Base-by-base conservation (phyloP, 92 coral and sea anemone species). In the Parazoanthus atlanticus region DNA sequence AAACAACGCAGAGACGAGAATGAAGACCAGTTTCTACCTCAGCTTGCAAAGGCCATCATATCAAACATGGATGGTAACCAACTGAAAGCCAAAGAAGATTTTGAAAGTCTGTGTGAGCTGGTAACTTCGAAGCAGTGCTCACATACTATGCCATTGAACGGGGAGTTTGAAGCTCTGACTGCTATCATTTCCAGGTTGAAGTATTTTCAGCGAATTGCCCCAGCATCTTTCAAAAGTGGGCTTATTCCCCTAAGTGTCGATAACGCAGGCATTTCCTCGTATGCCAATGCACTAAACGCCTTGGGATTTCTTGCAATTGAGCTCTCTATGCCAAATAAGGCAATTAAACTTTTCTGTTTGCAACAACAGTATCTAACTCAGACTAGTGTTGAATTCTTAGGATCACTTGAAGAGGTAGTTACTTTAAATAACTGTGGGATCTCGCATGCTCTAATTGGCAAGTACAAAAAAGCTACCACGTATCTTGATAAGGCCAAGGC, bases 231-330 rank as follows among this genome's bases (percentile, higher is more conserved):
- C 32, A 25, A 15, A 8, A 36, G 65, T 82, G 86, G 86, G 16
- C 28, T 38, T 15, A 66, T 82, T 36, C 40, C 33, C 4, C 76
- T 82, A 82, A 66, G 75, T n/a, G 23, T 43, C 9, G 33, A 64
- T 12, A 25, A 36, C 16, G 8, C 32, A 8, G 75, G 23, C 25
- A 1, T 36, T 82, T 12, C 74, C 11, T 0, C 23, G 26, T 11
- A 32, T 28, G 70, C 26, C 16, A 31, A 26, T 16, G 23, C 34
- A 0, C 7, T 82, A 8, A 66, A 82, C 56, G 0, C 5, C n/a
- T 38, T 82, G 32, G 84, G 84, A 1, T 7, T 80, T 21, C 46
- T 80, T 15, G 84, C 84, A 2, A 32, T 56, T 4, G 84, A 80
- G 56, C 47, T 80, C 16, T 17, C 46, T 12, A 16, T 80, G 71